Conservation (phyloP, 1,140 invertebrate species). For the Ceratitis capitata region DNA sequence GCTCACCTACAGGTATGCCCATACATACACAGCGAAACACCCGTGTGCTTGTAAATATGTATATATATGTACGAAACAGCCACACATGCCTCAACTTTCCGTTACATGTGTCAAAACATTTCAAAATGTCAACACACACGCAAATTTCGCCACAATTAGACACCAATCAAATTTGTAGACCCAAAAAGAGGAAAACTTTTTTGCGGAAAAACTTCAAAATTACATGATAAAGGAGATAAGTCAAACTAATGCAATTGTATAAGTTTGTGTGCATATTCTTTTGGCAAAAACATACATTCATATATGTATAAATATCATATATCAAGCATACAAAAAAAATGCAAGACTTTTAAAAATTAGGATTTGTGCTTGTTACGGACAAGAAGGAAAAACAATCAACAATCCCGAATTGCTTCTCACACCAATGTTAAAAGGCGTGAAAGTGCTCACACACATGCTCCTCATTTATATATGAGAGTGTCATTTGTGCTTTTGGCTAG, state of each 20-base stretch:
- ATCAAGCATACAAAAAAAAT: no score
- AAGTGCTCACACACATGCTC: background rate
- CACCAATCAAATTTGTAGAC: background rate
- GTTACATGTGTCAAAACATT: constrained; percentile 3
- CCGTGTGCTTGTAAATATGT: no score
- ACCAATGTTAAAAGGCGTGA: background rate
- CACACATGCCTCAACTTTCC: background rate
- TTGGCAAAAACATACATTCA: no score
- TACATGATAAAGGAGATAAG: background rate
- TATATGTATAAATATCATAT: no score
- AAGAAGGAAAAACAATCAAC: background rate
- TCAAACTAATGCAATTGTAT: background rate
- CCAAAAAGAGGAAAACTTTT: background rate
- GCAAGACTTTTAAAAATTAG: background rate
- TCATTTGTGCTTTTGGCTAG: background rate
- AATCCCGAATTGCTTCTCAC: background rate
- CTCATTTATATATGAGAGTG: background rate
- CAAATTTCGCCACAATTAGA: constrained; percentile 5
- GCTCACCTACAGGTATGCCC: no score
- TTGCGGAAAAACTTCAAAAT: background rate
- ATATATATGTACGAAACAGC: no score
- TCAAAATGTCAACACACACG: constrained; percentile 10
- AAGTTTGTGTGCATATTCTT: background rate
- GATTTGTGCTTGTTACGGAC: background rate
- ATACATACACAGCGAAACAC: no score